phyloP scores from a whole-genome alignment of 2,888 invertebrate genomes.

The Papilio elwesi region DNA sequence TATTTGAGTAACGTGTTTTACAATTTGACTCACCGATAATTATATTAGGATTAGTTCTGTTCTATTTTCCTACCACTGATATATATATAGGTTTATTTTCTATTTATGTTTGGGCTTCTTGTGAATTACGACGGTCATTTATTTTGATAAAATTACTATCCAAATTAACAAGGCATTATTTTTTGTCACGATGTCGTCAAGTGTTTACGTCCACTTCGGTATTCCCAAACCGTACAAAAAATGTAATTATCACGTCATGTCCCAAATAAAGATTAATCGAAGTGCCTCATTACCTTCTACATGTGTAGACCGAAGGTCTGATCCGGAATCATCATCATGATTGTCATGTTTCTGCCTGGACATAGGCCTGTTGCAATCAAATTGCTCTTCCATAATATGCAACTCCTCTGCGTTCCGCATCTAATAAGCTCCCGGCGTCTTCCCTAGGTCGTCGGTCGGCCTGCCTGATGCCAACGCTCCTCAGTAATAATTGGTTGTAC shows the following conservation, averaged over 20 bases:
- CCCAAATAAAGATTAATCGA: neutral
- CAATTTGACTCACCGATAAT: constrained; percentile 5
- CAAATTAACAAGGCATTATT: neutral
- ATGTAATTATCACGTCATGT: constrained; percentile 4
- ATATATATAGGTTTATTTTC: neutral
- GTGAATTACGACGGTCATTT: neutral
- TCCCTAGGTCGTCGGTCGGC: no score
- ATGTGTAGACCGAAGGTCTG: neutral
- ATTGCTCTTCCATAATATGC: no score
- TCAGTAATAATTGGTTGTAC: no score
- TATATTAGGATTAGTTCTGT: neutral
- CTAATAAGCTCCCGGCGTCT: no score
- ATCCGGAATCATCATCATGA: no score
- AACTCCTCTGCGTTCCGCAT: no score
- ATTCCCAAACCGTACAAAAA: constrained; percentile 9
- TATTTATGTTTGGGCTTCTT: neutral
- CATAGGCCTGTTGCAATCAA: no score
- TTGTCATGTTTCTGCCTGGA: no score
- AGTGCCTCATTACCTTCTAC: neutral
- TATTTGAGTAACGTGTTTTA: constrained; percentile 30
- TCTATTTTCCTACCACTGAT: neutral
- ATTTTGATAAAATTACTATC: neutral
- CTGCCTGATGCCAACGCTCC: no score
- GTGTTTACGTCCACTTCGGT: neutral
- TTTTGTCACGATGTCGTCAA: neutral